phyloP scores from a whole-genome alignment of 2,797 vertebrate species.

The Limnodromus scolopaceus region DNA sequence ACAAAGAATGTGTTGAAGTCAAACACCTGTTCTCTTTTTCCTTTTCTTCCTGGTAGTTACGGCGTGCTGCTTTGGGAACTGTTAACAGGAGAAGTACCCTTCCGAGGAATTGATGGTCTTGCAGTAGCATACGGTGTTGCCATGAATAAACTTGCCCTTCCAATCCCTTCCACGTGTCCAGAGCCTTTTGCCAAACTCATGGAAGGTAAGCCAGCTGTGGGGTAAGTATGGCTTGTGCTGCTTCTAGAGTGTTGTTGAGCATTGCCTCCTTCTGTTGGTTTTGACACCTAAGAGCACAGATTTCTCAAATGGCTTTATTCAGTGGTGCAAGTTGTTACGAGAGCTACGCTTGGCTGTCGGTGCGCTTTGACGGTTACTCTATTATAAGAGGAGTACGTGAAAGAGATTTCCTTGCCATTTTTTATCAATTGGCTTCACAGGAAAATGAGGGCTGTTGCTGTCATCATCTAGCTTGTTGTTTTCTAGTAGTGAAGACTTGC shows the following conservation, averaged over 20 bases:
- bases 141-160: slow-evolving; percentile 98
- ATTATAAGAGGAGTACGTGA: neutral
- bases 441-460: neutral
- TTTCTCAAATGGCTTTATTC: neutral
- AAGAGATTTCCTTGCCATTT: neutral
- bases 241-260: neutral
- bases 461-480: neutral
- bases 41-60: slow-evolving; percentile 80
- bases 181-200: slow-evolving; percentile 95
- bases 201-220: slow-evolving; percentile 85
- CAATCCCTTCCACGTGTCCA: slow-evolving; percentile 93
- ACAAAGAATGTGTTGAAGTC: neutral
- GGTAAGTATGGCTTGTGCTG: neutral
- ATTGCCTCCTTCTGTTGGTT: neutral
- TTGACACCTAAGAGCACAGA: neutral
- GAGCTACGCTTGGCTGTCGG: neutral
- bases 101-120: slow-evolving; percentile 93
- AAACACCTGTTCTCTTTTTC: neutral
- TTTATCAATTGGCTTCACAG: neutral
- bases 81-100: slow-evolving; percentile 94
- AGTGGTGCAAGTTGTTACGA: neutral
- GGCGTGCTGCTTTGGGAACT: slow-evolving; percentile 96
- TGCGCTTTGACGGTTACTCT: neutral
- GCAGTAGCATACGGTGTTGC: slow-evolving; percentile 96
- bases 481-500: neutral